Percentiles rank a stretch among this genome's conserved stretches.
Conservation (phyloP, 2,888 invertebrate species). For the Lottia scabra region DNA sequence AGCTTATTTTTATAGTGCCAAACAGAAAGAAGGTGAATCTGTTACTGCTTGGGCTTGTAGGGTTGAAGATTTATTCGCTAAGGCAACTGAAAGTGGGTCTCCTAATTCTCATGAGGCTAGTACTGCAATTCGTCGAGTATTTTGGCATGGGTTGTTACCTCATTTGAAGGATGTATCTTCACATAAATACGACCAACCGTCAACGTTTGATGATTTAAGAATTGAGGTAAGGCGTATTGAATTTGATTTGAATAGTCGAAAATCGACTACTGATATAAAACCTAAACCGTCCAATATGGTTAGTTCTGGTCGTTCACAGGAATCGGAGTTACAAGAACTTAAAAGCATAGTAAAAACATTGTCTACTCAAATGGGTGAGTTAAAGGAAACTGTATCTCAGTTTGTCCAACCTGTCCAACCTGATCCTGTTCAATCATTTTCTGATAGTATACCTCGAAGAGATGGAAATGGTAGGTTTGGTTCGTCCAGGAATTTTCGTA, state of each 20-base stretch:
- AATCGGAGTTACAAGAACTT: background rate
- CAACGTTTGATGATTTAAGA: background rate
- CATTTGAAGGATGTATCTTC: background rate
- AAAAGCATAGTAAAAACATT: background rate
- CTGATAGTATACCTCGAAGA: no score
- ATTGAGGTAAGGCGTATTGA: conserved; percentile 5
- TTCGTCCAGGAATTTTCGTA: background rate
- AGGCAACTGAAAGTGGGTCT: background rate
- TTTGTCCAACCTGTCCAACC: background rate
- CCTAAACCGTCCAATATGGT: no score
- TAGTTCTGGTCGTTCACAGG: background rate
- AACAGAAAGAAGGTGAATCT: background rate
- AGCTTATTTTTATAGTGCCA: conserved; percentile 1
- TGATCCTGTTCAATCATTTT: background rate
- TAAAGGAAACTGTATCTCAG: background rate
- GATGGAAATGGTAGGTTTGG: background rate
- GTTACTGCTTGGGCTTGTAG: conserved; percentile 2
- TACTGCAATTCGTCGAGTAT: background rate
- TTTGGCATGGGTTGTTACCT: background rate
- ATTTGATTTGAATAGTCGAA: no score
- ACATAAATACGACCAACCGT: background rate
- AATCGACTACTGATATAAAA: no score
- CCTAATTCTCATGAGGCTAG: background rate
- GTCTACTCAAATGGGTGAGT: background rate
- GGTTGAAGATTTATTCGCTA: background rate